Evolutionary conservation across 1,140 invertebrate genomes (phyloP).

Genomic region (Gonioctena quinquepunctata): DNA sequence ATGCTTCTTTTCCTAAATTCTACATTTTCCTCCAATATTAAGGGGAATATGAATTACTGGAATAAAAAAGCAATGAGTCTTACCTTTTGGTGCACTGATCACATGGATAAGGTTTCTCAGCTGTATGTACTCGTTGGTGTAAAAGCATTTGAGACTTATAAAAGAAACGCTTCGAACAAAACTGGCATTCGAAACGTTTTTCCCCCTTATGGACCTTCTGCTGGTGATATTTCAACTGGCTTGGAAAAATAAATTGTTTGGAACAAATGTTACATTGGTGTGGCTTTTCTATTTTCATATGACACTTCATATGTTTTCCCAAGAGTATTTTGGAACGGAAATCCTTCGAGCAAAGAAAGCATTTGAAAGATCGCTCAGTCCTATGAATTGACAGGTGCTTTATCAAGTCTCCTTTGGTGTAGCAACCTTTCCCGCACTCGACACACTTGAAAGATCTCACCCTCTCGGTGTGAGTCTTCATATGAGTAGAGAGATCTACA

Average conservation of each 20-base stretch:
- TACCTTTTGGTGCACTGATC: neutral
- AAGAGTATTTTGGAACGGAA: neutral
- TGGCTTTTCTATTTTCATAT: neutral
- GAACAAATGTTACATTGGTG: constrained; percentile 53
- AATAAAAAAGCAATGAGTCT: no score
- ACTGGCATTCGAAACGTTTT: constrained; percentile 62
- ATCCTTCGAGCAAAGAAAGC: neutral
- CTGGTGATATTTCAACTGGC: constrained; percentile 69
- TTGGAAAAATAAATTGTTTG: constrained; percentile 68
- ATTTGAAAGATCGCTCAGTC: neutral
- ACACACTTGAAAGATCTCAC: neutral
- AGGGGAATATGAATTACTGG: no score
- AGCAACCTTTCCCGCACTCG: neutral
- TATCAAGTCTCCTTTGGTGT: neutral
- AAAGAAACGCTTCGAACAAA: constrained; percentile 8
- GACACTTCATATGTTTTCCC: neutral
- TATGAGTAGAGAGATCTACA: neutral
- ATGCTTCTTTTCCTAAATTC: no score
- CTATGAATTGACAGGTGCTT: neutral
- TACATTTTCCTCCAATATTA: no score
- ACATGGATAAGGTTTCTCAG: neutral
- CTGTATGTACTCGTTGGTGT: neutral
- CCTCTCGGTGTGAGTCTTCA: neutral
- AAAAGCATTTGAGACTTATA: neutral
- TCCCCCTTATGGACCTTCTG: constrained; percentile 65